These are phyloP conservation scores for Galeopterus variegatus DNA, from an alignment of 2,113 vertebrate genomes.

Conservation along the genomic window DNA sequence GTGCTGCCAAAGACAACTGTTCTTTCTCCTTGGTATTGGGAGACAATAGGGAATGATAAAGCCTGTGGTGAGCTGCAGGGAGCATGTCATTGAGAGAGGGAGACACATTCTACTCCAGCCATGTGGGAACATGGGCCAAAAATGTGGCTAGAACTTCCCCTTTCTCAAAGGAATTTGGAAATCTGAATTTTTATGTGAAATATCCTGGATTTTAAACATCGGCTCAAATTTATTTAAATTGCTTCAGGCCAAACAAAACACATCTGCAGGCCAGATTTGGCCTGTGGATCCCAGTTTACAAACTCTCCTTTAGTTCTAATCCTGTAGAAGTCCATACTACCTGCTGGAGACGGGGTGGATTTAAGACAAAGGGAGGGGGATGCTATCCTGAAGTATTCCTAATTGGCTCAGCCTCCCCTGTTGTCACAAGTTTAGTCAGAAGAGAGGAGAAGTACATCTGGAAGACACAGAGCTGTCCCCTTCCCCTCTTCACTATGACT, in stretches of 20 bases:
- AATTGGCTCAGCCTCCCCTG: neutral
- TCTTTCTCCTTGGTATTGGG: neutral
- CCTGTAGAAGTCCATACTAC: neutral
- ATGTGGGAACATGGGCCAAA: neutral
- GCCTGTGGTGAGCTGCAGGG: neutral
- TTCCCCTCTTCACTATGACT: neutral
- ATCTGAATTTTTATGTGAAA: conserved; percentile 18
- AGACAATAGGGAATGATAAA: neutral
- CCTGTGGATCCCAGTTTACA: neutral
- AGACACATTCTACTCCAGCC: neutral
- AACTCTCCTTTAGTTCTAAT: neutral
- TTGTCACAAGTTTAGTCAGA: neutral
- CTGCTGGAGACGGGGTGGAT: neutral
- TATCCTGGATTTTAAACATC: conserved; percentile 19
- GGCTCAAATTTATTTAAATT: conserved; percentile 27
- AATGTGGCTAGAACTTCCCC: neutral
- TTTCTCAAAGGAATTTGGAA: neutral
- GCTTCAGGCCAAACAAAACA: neutral
- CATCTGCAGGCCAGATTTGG: neutral
- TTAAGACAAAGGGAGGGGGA: neutral
- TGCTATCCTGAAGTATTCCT: neutral
- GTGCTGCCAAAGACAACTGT: neutral
- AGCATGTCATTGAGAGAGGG: neutral
- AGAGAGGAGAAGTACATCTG: neutral
- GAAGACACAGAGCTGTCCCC: neutral